These are phyloP conservation scores for Crotalus helleri DNA, from an alignment of 2,113 vertebrate species.

Conservation along the genomic window DNA sequence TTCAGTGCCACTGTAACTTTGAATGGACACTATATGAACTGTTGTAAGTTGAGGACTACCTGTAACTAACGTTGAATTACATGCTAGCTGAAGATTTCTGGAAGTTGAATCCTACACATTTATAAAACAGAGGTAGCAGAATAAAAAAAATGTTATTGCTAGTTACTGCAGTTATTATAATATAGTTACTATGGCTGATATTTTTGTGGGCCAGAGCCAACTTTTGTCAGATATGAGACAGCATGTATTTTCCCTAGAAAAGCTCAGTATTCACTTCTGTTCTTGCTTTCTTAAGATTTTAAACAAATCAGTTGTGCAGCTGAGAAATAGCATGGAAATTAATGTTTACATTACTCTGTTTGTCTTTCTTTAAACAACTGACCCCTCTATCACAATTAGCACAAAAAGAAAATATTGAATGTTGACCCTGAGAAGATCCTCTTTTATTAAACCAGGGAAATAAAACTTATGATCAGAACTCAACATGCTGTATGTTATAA, in stretches of 20 bases:
- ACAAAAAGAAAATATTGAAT: not conserved
- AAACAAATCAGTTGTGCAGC: not conserved
- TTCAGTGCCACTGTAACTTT: too few species aligned
- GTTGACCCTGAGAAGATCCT: not conserved
- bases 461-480: not conserved
- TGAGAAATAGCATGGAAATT: slow-evolving; percentile 33
- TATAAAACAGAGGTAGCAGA: not conserved
- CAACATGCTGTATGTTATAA: slow-evolving; percentile 1
- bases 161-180: not conserved
- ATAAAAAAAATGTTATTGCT: not conserved
- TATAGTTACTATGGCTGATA: not conserved
- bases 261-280: not conserved
- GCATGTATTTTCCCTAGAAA: not conserved
- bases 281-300: not conserved
- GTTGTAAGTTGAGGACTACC: too few species aligned
- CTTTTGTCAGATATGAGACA: not conserved
- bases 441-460: not conserved
- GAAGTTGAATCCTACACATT: not conserved
- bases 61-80: slow-evolving; percentile 64
- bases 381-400: not conserved
- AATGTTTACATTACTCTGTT: slow-evolving; percentile 26
- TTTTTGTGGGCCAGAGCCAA: not conserved
- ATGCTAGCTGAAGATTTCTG: not conserved
- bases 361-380: not conserved
- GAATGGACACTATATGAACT: too few species aligned